phyloP scores from a whole-genome alignment of 2,888 invertebrate species.

The Therioaphis trifolii region DNA sequence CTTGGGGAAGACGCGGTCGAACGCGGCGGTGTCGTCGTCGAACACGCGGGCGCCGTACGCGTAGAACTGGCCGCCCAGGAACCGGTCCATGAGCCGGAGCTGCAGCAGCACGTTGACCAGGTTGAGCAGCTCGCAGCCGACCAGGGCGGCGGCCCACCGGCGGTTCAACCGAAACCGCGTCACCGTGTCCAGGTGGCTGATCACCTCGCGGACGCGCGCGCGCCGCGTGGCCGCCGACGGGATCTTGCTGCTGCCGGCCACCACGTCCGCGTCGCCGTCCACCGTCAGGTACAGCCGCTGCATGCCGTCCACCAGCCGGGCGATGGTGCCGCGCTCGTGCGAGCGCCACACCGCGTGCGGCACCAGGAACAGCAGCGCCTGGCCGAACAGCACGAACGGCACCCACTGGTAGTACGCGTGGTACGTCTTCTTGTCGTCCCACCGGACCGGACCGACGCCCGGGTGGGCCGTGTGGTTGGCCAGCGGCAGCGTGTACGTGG shows the following conservation, averaged over 20 bases:
- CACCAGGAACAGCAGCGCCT: constrained; percentile 88
- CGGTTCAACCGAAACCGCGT: constrained; percentile 64
- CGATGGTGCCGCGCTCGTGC: constrained; percentile 85
- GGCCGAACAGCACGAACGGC: constrained; percentile 90
- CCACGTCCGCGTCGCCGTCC: constrained; percentile 59
- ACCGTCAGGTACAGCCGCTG: constrained; percentile 62
- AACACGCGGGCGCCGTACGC: constrained; percentile 85
- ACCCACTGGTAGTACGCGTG: constrained; percentile 97
- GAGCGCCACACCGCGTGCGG: constrained; percentile 90
- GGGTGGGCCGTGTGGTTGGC: constrained; percentile 84
- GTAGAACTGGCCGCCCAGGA: constrained; percentile 90
- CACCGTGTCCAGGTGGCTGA: constrained; percentile 63
- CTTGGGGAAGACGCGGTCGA: constrained; percentile 91
- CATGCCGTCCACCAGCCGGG: constrained; percentile 85
- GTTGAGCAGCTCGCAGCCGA: constrained; percentile 83
- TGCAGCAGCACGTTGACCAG: constrained; percentile 86
- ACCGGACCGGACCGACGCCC: constrained; percentile 82
- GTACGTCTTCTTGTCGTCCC: constrained; percentile 80
- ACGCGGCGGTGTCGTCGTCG: constrained; percentile 84
- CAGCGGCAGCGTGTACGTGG: constrained; percentile 92
- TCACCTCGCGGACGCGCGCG: constrained; percentile 37
- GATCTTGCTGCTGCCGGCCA: constrained; percentile 17
- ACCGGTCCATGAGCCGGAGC: constrained; percentile 88
- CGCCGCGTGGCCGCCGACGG: constrained; percentile 49
- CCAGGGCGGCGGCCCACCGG: constrained; percentile 75